These are phyloP conservation scores for Aeoliscus strigatus DNA, from an alignment of 2,797 vertebrate species.

Conservation along the genomic window DNA sequence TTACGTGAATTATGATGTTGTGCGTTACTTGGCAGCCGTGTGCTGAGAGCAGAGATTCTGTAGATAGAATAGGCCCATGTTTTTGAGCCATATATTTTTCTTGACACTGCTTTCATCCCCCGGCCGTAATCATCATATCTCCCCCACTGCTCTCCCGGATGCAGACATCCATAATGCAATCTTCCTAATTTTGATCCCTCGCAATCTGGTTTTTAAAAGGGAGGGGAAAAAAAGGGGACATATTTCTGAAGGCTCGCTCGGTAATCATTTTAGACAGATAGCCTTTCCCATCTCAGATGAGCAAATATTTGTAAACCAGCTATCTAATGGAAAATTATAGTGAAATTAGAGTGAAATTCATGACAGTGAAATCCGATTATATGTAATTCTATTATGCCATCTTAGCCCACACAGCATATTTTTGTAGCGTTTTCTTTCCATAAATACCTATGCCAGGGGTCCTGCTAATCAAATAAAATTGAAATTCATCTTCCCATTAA, in stretches of 20 bases:
- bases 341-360: conserved; percentile 99
- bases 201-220: conserved; percentile 86
- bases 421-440: conserved; percentile 99
- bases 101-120: conserved; percentile 81
- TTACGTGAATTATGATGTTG: conserved; percentile 59
- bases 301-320: conserved; percentile 99
- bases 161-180: conserved; percentile 85
- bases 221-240: conserved; percentile 74
- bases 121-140: conserved; percentile 81
- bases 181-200: conserved; percentile 83
- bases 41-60: conserved; percentile 72
- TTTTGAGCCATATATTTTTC: conserved; percentile 80
- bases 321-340: conserved; percentile 99
- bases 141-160: conserved; percentile 81
- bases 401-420: conserved; percentile 99
- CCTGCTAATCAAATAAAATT: conserved; percentile 99
- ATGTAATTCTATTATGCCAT: conserved; percentile 99
- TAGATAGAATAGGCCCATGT: conserved; percentile 71
- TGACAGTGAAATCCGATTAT: conserved; percentile 99
- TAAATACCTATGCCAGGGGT: conserved; percentile 99
- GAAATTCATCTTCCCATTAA: conserved; percentile 99
- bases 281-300: conserved; percentile 99
- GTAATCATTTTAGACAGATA: conserved; percentile 99
- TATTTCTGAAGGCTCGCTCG: conserved; percentile 82
- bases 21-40: conserved; percentile 50